Conservation (phyloP, 1,140 invertebrate species). For the Halyomorpha halys region DNA sequence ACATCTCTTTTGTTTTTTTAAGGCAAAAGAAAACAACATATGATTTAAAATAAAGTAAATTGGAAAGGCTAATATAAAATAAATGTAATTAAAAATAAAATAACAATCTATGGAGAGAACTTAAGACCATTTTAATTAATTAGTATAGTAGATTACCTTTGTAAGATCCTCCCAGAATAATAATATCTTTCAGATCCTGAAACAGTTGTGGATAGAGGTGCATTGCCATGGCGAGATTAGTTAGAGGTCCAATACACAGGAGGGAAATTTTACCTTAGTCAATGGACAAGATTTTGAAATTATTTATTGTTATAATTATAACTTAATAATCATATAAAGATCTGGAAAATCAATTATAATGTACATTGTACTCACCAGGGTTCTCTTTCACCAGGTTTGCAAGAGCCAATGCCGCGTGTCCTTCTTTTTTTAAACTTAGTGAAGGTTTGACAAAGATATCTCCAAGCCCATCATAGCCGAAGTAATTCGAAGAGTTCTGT, state of each 20-base stretch:
- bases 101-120: too few relatives aligned
- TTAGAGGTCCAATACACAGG: not conserved
- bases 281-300: too few relatives aligned
- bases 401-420: not conserved
- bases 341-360: too few relatives aligned
- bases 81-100: too few relatives aligned
- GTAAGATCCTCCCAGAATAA: not conserved
- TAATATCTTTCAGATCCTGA: slow-evolving; percentile 1
- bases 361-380: not conserved
- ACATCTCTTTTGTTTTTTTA: too few relatives aligned
- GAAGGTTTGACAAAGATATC: not conserved
- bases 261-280: not conserved
- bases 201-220: not conserved
- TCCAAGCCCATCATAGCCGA: not conserved
- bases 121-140: too few relatives aligned
- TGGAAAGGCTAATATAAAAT: too few relatives aligned
- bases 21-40: too few relatives aligned
- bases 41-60: too few relatives aligned
- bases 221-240: slow-evolving; percentile 6
- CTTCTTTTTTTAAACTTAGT: not conserved
- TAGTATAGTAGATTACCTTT: slow-evolving; percentile 8
- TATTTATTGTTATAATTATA: too few relatives aligned
- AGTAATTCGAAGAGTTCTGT: not conserved
- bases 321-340: too few relatives aligned
- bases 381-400: not conserved